Evolutionary conservation across 2,113 vertebrate genomes (phyloP).

Genomic region (Campylomormyrus tamandua): DNA sequence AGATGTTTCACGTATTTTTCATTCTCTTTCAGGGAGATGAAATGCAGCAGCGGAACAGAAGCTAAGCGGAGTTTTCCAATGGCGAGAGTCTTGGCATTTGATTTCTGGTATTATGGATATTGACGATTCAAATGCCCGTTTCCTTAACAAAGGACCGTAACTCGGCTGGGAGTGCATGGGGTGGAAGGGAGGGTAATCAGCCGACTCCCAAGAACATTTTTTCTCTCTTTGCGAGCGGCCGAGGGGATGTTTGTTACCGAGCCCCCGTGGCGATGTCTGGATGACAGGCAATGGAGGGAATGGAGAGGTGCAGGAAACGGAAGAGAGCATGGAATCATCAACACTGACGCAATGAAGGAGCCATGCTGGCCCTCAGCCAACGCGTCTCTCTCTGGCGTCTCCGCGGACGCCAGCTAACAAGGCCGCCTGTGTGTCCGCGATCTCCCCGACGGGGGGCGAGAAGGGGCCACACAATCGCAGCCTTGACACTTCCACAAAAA

Average conservation of each 20-base stretch:
- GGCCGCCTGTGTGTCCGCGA: slow-evolving; percentile 59
- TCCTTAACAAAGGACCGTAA: slow-evolving; percentile 50
- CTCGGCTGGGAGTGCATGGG: slow-evolving; percentile 41
- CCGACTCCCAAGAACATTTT: slow-evolving; percentile 48
- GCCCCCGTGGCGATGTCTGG: slow-evolving; percentile 17
- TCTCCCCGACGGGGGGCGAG: slow-evolving; percentile 39
- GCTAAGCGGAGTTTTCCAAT: slow-evolving; percentile 44
- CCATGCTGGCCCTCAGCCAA: slow-evolving; percentile 33
- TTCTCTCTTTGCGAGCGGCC: slow-evolving; percentile 41
- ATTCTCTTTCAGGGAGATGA: neutral
- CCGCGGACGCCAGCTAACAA: slow-evolving; percentile 40
- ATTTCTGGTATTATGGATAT: slow-evolving; percentile 45
- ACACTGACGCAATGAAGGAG: slow-evolving; percentile 53
- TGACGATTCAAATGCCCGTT: slow-evolving; percentile 63
- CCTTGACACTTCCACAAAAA: slow-evolving; percentile 61
- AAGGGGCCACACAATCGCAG: slow-evolving; percentile 66
- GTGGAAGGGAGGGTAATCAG: slow-evolving; percentile 40
- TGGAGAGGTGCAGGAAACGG: slow-evolving; percentile 5
- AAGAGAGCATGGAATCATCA: slow-evolving; percentile 28
- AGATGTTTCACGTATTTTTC: slow-evolving; percentile 11
- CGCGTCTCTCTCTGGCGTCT: slow-evolving; percentile 11
- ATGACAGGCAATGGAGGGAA: slow-evolving; percentile 9
- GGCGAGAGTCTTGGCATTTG: slow-evolving; percentile 42
- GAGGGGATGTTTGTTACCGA: slow-evolving; percentile 26
- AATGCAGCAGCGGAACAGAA: neutral